Base-by-base conservation (phyloP, 2,113 vertebrate species). In the Vulpes vulpes region DNA sequence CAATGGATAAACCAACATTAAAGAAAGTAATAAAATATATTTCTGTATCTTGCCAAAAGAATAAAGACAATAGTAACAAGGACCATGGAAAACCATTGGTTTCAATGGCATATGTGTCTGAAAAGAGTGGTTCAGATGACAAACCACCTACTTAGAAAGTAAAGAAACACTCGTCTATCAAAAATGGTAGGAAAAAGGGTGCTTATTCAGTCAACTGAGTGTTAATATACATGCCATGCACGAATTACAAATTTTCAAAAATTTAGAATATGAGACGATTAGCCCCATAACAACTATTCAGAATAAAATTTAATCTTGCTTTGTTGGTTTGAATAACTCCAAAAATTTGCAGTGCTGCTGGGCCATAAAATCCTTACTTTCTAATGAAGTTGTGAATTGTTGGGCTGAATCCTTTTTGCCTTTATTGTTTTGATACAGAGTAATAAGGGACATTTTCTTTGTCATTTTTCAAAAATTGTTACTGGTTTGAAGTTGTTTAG, bases 1-100 rank as follows among this genome's bases (percentile, higher is more conserved):
- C 27, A 43, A 65, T 38, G 35, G 43, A 35, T 86, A 96, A 83
- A 83, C 22, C 69, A 96, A 89, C 89, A 67, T 32, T 53, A 87
- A 82, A 91, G 69, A 11, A 73, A 90, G 19, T 55, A 67, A 76
- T 55, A 76, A 92, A 84, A 85, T 53, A 51, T 30, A 62, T 57
- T 51, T 65, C 65, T 88, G 27, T 57, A 35, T 6, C 3, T 76
- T 69, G 74, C 35, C n/a, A 73, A 79, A 95, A 95, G 20, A 87
- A 60, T 80, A 62, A 55, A 71, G 38, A 87, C 7, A 59, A 35
- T 30, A 78, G 5, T 35, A 90, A 57, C 19, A 96, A 27, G 19
- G 64, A 55, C 19, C 4, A 32, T 35, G 43, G 62, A 76, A 82
- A 87, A 11, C 38, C 92, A 60, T 83, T 27, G 30, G 11, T 11